Conservation (phyloP, 2,113 vertebrate genomes). For the Jaculus jaculus region DNA sequence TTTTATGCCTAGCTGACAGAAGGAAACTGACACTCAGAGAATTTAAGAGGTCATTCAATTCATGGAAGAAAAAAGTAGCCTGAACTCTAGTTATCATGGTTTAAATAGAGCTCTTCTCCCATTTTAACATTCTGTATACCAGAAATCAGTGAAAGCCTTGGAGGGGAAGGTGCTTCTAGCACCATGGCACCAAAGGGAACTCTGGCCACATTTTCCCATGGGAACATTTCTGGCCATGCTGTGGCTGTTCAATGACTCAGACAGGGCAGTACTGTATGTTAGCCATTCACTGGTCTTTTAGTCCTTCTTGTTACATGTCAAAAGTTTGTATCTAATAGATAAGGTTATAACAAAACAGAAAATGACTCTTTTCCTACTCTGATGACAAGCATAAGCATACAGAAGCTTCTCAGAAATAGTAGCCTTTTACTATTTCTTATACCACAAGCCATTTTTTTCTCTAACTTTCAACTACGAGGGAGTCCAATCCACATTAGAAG, state of each 20-base stretch:
- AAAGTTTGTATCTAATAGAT: neutral
- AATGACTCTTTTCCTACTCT: neutral
- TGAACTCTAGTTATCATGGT: conserved; percentile 15
- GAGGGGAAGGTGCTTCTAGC: conserved; percentile 68
- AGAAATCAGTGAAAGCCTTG: conserved; percentile 28
- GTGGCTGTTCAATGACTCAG: neutral
- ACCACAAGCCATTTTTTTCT: neutral
- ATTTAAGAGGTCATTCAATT: conserved; percentile 15
- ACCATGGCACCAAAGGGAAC: conserved; percentile 34
- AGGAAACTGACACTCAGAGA: conserved; percentile 47
- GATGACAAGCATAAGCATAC: neutral
- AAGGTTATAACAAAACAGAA: neutral
- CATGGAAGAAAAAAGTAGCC: neutral
- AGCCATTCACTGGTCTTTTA: neutral
- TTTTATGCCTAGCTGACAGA: conserved; percentile 23
- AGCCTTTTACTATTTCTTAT: neutral
- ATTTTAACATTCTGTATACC: conserved; percentile 11
- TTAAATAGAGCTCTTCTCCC: conserved; percentile 63
- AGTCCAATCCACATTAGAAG: neutral
- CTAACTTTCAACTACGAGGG: neutral
- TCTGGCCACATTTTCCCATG: conserved; percentile 73
- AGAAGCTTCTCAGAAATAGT: neutral
- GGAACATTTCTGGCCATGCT: conserved; percentile 57
- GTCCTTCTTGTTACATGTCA: neutral
- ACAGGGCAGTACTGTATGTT: conserved; percentile 48